Evolutionary conservation across 2,797 vertebrate species (phyloP).

Genomic region (Gymnoscopelus braueri): DNA sequence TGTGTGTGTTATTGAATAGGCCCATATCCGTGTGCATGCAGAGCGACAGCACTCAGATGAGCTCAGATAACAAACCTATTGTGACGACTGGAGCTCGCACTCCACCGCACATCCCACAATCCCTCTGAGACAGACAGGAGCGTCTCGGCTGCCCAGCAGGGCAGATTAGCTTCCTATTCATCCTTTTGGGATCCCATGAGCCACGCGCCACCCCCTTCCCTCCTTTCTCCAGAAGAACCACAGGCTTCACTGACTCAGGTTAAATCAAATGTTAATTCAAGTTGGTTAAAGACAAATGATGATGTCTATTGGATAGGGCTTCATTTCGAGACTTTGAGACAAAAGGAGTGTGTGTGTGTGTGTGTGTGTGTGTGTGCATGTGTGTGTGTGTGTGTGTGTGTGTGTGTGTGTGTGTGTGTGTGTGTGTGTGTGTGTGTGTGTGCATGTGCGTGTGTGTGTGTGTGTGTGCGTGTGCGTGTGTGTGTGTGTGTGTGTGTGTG

Average conservation of each 20-base stretch:
- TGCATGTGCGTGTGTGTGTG: too few relatives aligned
- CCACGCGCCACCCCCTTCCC: constrained; percentile 37
- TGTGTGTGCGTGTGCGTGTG: too few relatives aligned
- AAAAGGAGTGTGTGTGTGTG: too few relatives aligned
- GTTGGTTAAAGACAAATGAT: constrained; percentile 52
- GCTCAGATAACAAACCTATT: constrained; percentile 49
- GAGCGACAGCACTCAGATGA: constrained; percentile 49
- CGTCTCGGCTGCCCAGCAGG: constrained; percentile 67
- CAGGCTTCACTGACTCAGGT: constrained; percentile 43
- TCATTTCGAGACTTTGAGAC: constrained; percentile 27
- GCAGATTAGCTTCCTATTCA: constrained; percentile 78
- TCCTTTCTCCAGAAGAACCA: constrained; percentile 15
- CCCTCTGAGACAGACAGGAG: constrained; percentile 58
- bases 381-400: too few relatives aligned
- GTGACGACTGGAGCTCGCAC: constrained; percentile 46
- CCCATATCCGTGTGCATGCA: neutral
- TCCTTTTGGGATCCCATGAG: constrained; percentile 72
- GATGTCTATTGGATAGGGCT: constrained; percentile 37
- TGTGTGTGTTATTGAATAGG: constrained; percentile 5
- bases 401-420: too few relatives aligned
- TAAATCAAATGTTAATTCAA: constrained; percentile 61
- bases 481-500: too few relatives aligned
- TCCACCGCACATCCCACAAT: constrained; percentile 55
- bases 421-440: too few relatives aligned
- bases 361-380: too few relatives aligned